A percentile compares a stretch with the other conserved stretches of the same genome.
Evolutionary conservation across 1,140 invertebrate species (phyloP).

Genomic region (Nasonia giraulti): DNA sequence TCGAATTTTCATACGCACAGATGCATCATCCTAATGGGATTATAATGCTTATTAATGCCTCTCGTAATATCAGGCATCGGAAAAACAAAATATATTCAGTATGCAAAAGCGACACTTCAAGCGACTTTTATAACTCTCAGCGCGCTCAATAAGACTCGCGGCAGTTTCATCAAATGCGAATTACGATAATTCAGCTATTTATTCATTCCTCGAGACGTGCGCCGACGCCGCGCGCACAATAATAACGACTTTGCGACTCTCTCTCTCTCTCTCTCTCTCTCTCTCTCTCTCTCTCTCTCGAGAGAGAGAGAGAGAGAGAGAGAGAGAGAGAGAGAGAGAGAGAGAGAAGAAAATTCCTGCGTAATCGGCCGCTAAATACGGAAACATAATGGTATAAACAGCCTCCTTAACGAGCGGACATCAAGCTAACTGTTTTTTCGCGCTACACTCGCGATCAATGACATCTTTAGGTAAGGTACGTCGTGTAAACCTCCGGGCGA

Average conservation of each 20-base stretch:
- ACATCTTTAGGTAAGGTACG: neutral
- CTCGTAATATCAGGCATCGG: neutral
- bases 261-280: too few species aligned
- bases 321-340: too few species aligned
- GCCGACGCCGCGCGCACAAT: neutral
- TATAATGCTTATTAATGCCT: neutral
- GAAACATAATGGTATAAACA: neutral
- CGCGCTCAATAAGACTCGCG: neutral
- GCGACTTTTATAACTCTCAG: neutral
- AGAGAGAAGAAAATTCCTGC: neutral
- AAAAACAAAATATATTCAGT: neutral
- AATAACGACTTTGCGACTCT: neutral
- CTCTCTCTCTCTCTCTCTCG: too few species aligned
- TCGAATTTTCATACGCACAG: too few species aligned
- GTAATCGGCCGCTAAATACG: neutral
- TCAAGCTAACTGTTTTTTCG: slow-evolving; percentile 20
- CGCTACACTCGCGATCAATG: neutral
- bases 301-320: too few species aligned
- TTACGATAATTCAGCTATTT: slow-evolving; percentile 1
- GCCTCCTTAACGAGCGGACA: neutral
- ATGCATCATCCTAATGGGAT: neutral
- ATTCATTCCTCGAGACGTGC: neutral
- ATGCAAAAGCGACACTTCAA: neutral
- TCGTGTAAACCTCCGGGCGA: neutral
- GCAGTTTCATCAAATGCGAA: neutral